Evolutionary conservation across 2,113 vertebrate species (phyloP).

Genomic region (Trogon surrucura): DNA sequence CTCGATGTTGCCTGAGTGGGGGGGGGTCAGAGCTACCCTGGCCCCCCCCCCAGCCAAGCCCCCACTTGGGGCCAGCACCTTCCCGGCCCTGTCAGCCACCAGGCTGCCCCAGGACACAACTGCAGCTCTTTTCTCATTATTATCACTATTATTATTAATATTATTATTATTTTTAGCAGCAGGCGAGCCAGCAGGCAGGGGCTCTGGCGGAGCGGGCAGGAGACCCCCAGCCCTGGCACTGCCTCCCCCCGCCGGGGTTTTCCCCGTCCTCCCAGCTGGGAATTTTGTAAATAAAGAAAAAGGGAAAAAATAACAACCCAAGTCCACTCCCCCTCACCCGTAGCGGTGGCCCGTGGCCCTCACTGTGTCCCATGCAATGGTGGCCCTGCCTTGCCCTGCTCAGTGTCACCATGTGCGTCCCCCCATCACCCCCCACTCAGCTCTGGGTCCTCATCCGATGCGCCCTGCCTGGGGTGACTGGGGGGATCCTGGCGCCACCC

Average conservation of each 20-base stretch:
- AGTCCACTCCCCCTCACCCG: not conserved
- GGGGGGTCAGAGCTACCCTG: not conserved
- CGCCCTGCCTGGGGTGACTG: not conserved
- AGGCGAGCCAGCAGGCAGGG: not conserved
- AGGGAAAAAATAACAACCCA: not conserved
- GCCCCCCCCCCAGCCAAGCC: not conserved
- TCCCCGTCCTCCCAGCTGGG: not conserved
- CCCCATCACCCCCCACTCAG: not conserved
- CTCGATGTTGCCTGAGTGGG: not conserved
- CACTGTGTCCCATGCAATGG: not conserved
- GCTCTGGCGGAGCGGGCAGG: too few relatives aligned
- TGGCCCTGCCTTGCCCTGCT: not conserved
- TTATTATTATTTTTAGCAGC: not conserved
- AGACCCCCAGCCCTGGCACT: not conserved
- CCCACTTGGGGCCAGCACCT: not conserved
- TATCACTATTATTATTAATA: not conserved
- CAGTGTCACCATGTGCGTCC: not conserved
- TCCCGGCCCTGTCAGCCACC: not conserved
- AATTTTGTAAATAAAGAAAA: slow-evolving; percentile 40
- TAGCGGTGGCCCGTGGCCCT: not conserved
- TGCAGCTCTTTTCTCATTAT: not conserved
- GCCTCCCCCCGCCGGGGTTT: not conserved
- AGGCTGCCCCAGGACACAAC: not conserved
- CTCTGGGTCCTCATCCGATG: not conserved
- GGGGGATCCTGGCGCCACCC: not conserved